Evolutionary conservation across 2,888 invertebrate genomes (phyloP).

Genomic region (Lymantria dispar): DNA sequence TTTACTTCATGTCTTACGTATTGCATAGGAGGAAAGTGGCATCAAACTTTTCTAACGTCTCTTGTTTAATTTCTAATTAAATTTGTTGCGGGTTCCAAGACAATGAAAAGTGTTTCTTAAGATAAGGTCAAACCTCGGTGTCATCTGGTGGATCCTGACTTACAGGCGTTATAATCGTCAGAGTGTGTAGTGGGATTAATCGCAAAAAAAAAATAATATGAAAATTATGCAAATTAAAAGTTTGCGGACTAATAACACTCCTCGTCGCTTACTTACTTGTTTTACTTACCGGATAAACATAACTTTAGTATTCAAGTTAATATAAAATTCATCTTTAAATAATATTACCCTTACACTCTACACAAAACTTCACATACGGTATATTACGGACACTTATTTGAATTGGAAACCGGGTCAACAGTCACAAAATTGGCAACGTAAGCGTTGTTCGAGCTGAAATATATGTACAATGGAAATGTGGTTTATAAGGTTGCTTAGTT

Average conservation of each 20-base stretch:
- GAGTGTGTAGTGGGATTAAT: neutral
- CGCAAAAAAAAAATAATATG: neutral
- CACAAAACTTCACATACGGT: conserved; percentile 18
- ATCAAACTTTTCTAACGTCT: no score
- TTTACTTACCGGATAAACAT: conserved; percentile 6
- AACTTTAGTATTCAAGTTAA: conserved; percentile 1
- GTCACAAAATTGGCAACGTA: conserved; percentile 31
- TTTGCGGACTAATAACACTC: neutral
- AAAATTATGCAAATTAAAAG: neutral
- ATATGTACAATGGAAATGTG: conserved; percentile 20
- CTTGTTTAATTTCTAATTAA: no score
- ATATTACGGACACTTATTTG: conserved; percentile 17
- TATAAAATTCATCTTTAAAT: conserved; percentile 6
- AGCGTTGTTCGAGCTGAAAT: conserved; percentile 27
- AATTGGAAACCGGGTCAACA: conserved; percentile 32
- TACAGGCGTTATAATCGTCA: no score
- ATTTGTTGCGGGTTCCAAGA: no score
- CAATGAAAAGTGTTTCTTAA: no score
- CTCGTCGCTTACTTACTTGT: neutral
- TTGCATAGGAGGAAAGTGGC: no score
- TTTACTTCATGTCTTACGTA: no score
- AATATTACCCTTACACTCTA: conserved; percentile 8
- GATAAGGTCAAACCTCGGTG: no score
- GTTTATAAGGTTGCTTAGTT: conserved; percentile 20
- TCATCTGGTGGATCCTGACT: no score